Evolutionary conservation across 2,797 vertebrate species (phyloP).

Genomic region (Acrossocheilus fasciatus): DNA sequence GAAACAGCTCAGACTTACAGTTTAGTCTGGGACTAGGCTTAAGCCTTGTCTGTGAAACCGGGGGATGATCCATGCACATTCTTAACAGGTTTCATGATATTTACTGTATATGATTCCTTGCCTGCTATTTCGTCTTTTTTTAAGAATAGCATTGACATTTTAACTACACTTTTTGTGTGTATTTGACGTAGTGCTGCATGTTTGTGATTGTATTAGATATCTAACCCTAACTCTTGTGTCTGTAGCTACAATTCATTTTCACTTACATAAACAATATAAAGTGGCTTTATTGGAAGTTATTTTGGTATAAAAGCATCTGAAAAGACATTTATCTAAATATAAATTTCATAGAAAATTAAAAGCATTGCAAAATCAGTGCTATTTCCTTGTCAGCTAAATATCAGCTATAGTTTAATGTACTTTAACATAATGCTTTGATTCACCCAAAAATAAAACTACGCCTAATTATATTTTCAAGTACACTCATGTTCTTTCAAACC

Average conservation of each 20-base stretch:
- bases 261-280: background rate
- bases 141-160: background rate
- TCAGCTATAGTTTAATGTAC: background rate
- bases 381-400: background rate
- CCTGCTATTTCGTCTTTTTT: background rate
- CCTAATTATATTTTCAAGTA: background rate
- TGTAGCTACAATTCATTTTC: background rate
- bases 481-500: background rate
- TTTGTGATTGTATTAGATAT: background rate
- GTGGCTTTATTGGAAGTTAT: background rate
- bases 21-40: no score
- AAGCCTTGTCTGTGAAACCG: no score
- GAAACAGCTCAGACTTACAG: no score
- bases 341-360: background rate
- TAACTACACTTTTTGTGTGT: background rate
- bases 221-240: background rate
- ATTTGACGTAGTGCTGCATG: background rate
- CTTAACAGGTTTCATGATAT: background rate
- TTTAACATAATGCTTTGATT: background rate
- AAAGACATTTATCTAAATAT: background rate
- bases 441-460: background rate
- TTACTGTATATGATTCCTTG: background rate
- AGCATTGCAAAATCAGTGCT: background rate
- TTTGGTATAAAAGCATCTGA: background rate
- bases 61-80: no score